Base-by-base conservation (phyloP, 2,113 vertebrate genomes). In the Nerophis lumbriciformis region DNA sequence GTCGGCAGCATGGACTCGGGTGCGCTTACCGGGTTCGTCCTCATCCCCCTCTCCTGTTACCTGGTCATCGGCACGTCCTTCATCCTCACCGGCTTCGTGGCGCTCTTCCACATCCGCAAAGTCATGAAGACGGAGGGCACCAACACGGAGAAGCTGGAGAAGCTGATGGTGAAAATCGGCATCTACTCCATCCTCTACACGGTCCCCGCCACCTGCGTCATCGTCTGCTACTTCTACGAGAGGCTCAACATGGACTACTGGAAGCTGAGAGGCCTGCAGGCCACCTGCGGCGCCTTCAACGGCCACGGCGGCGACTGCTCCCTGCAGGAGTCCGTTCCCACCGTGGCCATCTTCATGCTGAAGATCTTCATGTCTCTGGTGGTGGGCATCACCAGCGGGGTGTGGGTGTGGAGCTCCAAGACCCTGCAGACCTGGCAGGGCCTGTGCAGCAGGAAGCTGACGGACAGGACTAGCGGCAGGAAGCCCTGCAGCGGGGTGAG, bases 321-420 rank as follows among this genome's bases (percentile, higher is more conserved):
- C 0, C 80, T 98, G 83, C 92, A 88, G 15, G 77, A 88, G 56
- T 99, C 97, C 0, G 93, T 99, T 73, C 97, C 97, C 65, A 94
- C 94, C 0, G 93, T 99, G 83, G 95, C 94, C 0, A 88, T 98
- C 73, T 99, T 98, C 78, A 97, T 99, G 94, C 92, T 99, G n/a
- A 99, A 98, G 88, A 98, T 96, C 86, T 97, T 98, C 88, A 98
- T 99, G 97, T 98, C 96, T 0, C 88, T 99, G 83, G 97, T 96
- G 85, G 96, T 99, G 53, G 97, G 97, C 75, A 98, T 99, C 90
- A 98, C 96, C 87, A 99, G 96, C 0, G 96, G 96, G 0, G 94
- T 98, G 61, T 99, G 97, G 97, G 95, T 99, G n/a, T 99, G 97
- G 97, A 99, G 97, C 88, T 96, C 96, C 71, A 99, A 99, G 91